Conservation (phyloP, 2,888 invertebrate species). For the Dryobotodes eremita region DNA sequence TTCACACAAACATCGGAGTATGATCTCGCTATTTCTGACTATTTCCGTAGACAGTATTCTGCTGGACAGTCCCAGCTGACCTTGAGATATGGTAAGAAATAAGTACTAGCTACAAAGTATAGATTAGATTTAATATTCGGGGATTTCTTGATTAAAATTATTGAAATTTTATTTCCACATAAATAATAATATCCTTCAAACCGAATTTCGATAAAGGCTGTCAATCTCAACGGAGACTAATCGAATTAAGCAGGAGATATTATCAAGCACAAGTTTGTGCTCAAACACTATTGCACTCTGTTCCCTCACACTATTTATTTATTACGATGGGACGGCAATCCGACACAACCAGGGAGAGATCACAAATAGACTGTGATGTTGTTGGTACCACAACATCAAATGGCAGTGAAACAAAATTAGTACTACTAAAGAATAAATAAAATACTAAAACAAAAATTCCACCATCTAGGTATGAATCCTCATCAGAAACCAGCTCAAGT, state of each 20-base stretch:
- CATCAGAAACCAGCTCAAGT: conserved; percentile 99
- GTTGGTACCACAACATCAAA: too few species aligned
- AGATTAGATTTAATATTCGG: neutral
- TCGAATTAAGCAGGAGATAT: neutral
- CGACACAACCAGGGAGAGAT: neutral
- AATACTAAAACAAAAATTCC: neutral
- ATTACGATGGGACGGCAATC: neutral
- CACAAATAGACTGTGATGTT: neutral
- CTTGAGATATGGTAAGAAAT: conserved; percentile 94
- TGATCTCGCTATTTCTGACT: conserved; percentile 98
- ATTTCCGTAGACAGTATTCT: conserved; percentile 97
- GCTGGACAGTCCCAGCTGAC: conserved; percentile 94
- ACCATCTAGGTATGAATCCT: conserved; percentile 95
- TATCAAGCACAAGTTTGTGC: neutral
- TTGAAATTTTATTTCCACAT: neutral
- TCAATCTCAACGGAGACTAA: neutral
- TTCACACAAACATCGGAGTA: conserved; percentile 99
- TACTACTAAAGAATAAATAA: neutral
- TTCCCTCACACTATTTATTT: neutral
- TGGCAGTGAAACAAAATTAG: neutral
- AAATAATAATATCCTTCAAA: neutral
- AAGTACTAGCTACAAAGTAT: neutral
- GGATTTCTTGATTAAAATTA: too few species aligned
- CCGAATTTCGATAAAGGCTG: neutral
- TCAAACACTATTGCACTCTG: neutral